These are phyloP conservation scores for Pitangus sulphuratus DNA, from an alignment of 2,797 vertebrate genomes.

Conservation along the genomic window DNA sequence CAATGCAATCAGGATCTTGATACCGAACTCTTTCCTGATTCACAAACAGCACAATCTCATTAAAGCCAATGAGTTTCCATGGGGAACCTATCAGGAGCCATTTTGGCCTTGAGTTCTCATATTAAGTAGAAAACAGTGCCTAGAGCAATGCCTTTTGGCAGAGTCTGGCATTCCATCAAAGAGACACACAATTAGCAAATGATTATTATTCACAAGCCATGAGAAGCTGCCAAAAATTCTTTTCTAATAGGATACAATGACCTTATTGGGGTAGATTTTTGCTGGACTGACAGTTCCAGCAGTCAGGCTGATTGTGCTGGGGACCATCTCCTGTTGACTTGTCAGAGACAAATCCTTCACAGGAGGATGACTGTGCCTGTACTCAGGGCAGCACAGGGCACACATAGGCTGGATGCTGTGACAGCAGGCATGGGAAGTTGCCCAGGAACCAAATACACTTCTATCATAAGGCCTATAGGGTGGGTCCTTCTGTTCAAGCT, in stretches of 20 bases:
- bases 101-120: constrained; percentile 20
- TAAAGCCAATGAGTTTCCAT: not conserved
- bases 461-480: not conserved
- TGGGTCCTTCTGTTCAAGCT: not conserved
- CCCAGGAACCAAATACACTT: not conserved
- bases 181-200: constrained; percentile 37
- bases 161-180: not conserved
- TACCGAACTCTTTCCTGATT: not conserved
- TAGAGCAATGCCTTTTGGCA: constrained; percentile 48
- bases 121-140: constrained; percentile 4
- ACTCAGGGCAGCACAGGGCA: not conserved
- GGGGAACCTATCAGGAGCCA: not conserved
- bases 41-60: constrained; percentile 1
- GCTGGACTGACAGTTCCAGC: not conserved
- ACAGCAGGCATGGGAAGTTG: not conserved
- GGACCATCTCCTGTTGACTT: not conserved
- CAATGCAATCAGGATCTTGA: not conserved
- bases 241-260: not conserved
- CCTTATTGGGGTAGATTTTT: constrained; percentile 14
- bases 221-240: constrained; percentile 29
- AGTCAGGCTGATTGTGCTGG: not conserved
- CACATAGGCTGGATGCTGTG: not conserved
- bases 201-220: constrained; percentile 11
- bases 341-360: not conserved
- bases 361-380: not conserved